phyloP scores from a whole-genome alignment of 2,888 invertebrate genomes.

The Adelognathus sp. region DNA sequence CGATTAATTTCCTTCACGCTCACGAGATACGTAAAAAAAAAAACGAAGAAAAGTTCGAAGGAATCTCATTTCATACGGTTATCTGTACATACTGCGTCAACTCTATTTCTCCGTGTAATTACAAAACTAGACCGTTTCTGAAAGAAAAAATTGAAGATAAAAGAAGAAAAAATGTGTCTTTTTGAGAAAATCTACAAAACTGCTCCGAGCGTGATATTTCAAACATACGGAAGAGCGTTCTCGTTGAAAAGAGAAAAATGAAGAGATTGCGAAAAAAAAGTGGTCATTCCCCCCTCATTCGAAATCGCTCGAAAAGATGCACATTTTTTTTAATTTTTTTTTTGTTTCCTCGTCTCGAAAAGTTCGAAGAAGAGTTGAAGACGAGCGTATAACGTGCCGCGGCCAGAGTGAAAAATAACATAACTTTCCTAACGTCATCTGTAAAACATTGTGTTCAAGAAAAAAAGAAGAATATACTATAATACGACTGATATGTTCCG shows the following conservation, averaged over 20 bases:
- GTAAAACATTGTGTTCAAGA: conserved; percentile 81
- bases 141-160: conserved; percentile 27
- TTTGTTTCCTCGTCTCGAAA: too few relatives aligned
- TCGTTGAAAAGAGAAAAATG: conserved; percentile 2
- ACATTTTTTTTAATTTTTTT: too few relatives aligned
- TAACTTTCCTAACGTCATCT: conserved; percentile 81
- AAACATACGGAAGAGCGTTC: conserved; percentile 49
- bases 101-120: conserved; percentile 55
- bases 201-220: conserved; percentile 34
- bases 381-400: conserved; percentile 69
- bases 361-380: conserved; percentile 5
- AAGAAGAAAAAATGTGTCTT: conserved; percentile 5
- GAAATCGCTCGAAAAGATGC: conserved; percentile 40
- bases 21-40: conserved; percentile 23
- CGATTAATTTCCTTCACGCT: conserved; percentile 22
- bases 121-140: conserved; percentile 53
- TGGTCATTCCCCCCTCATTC: conserved; percentile 48
- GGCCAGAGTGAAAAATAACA: conserved; percentile 77
- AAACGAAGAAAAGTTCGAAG: conserved; percentile 18
- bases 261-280: conserved; percentile 14
- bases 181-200: conserved; percentile 35
- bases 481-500: conserved; percentile 80
- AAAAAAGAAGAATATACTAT: conserved; percentile 78
- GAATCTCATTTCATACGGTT: conserved; percentile 45
- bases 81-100: conserved; percentile 53